Base-by-base conservation (phyloP, 1,140 invertebrate genomes). In the Scaptomyza hsui region DNA sequence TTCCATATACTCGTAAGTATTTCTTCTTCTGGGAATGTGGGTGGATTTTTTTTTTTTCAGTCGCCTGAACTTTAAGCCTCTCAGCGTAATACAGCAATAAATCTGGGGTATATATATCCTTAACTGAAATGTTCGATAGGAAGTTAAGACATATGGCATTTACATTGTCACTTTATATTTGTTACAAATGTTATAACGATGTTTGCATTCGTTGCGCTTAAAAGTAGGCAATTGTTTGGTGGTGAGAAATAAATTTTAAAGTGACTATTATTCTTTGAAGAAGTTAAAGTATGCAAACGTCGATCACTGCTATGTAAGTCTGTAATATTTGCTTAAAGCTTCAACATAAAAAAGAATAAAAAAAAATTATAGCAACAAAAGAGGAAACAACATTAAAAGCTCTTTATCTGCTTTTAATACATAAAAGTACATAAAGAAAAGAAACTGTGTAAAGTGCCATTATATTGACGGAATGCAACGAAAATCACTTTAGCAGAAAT, bases 11-110 rank as follows among this genome's bases (percentile, higher is more conserved):
- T 32, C 44, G 24, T 41, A 24, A 16, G 16, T 42, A 37, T 37
- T 37, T 12, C n/a, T 37, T n/a, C 32, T 21, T 53, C 6, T 47
- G 32, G 12, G 12, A 37, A n/a, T 1, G 32, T n/a, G 3, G 32
- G 12, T 2, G 32, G 32, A 9, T 9, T 21, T 45, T 45, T n/a
- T 24, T 21, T 19, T 52, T 39, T 35, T n/a, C n/a, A n/a, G 19
- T 41, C 35, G 19, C 5, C n/a, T 15, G n/a, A 41, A 10, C 51
- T 53, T 53, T 16, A 53, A 53, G 19, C 56, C 44, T 82, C 29
- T 53, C 70, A 65, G 72, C 51, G 70, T 62, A 77, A 82, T 81
- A 81, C 77, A 73, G 69, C 70, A 81, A 82, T 82, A 81, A 82
- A 82, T 81, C 63, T 77, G 32, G 18, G 3, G 18, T 12, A 9